Evolutionary conservation across 1,140 invertebrate species (phyloP).

Genomic region (roundworm (Caenorhabditis elegans)): WBcel235 BX284604.4:126001-126500

Average conservation of each 20-base stretch:
- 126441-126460: too few relatives aligned
- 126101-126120: too few relatives aligned
- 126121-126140: slow-evolving; percentile 9
- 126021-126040: neutral
- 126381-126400: neutral
- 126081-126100: too few relatives aligned
- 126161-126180: neutral
- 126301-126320: neutral
- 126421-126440: too few relatives aligned
- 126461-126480: too few relatives aligned
- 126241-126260: too few relatives aligned
- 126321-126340: neutral
- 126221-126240: too few relatives aligned
- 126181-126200: neutral
- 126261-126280: too few relatives aligned
- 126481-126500: too few relatives aligned
- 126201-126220: too few relatives aligned
- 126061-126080: slow-evolving; percentile 11
- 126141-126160: neutral
- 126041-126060: neutral
- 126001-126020: slow-evolving; percentile 1
- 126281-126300: neutral
- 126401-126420: too few relatives aligned
- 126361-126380: neutral
- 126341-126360: neutral